Base-by-base conservation (phyloP, 2,888 invertebrate genomes). In the Ceramica pisi region DNA sequence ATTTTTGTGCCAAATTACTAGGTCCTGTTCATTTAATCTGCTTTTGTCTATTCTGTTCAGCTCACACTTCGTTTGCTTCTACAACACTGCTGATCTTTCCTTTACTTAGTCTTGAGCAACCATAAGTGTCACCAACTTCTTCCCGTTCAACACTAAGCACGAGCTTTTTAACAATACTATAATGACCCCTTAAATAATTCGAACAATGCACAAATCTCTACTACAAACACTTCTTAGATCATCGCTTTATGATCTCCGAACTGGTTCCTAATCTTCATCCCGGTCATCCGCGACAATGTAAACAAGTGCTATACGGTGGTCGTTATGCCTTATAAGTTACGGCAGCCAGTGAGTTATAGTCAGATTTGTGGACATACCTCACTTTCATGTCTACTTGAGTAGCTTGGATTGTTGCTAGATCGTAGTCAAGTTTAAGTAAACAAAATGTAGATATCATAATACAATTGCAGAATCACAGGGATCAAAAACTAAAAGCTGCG, bases 241-340 rank as follows among this genome's bases (percentile, higher is more conserved):
- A 61, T 51, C 23, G 61, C 16, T 66, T 66, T 12, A 41, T 53
- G 23, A 14, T 35, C 48, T 23, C n/a, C 31, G 10, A 59, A 73
- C 61, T 8, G 67, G 57, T 76, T 62, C 10, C 12, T 44, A 67
- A 78, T 76, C 61, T 67, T 44, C 21, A 53, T 48, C 8, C 35
- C 61, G 16, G 62, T 76, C 73, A 48, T 61, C 72, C 51, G 35
- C 41, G 35, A 73, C 35, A 35, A 51, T 72, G 73, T 61, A 78
- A 78, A 73, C 61, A 78, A 66, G 31, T 51, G 41, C 41, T 73
- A 41, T 78, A 62, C 21, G 51, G 73, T 57, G 35, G 50, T 76
- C 26, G 61, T 57, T 62, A 57, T 66, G 46, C 50, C 56, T 56
- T 61, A 46, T 51, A 61, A 57, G 60, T 78, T 62, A 67, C 48